Evolutionary conservation across 2,888 invertebrate genomes (phyloP).

Genomic region (Cantharis rustica): DNA sequence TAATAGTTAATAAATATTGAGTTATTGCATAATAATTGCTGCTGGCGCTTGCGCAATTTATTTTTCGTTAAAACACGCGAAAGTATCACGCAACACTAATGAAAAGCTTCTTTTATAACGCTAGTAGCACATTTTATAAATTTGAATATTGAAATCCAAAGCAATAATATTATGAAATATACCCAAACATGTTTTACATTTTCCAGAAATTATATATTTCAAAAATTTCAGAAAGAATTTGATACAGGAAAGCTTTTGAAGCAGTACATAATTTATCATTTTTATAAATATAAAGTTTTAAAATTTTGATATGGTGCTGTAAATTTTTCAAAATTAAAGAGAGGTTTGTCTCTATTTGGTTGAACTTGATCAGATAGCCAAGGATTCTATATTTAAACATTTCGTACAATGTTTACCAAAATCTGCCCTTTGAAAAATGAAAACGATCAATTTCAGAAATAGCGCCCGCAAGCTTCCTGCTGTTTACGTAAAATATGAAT

Average conservation of each 20-base stretch:
- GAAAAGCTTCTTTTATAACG: slow-evolving; percentile 29
- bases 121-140: slow-evolving; percentile 20
- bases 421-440: slow-evolving; percentile 30
- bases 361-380: not conserved
- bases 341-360: not conserved
- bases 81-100: slow-evolving; percentile 30
- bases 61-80: slow-evolving; percentile 21
- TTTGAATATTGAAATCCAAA: slow-evolving; percentile 21
- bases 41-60: slow-evolving; percentile 24
- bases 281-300: not conserved
- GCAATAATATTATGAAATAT: slow-evolving; percentile 14
- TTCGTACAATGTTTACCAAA: slow-evolving; percentile 24
- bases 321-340: not conserved
- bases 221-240: slow-evolving; percentile 3
- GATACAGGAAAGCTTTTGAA: not conserved
- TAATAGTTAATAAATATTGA: slow-evolving; percentile 16
- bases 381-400: slow-evolving; percentile 10
- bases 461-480: slow-evolving; percentile 16
- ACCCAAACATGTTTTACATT: slow-evolving; percentile 14
- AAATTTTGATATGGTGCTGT: not conserved
- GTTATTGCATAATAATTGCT: slow-evolving; percentile 27
- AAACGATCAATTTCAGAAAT: slow-evolving; percentile 28
- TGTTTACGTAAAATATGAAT: slow-evolving; percentile 17
- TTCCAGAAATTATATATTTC: not conserved
- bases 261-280: not conserved